Base-by-base conservation (phyloP, 1,140 invertebrate genomes). In the Lepidurus packardi region DNA sequence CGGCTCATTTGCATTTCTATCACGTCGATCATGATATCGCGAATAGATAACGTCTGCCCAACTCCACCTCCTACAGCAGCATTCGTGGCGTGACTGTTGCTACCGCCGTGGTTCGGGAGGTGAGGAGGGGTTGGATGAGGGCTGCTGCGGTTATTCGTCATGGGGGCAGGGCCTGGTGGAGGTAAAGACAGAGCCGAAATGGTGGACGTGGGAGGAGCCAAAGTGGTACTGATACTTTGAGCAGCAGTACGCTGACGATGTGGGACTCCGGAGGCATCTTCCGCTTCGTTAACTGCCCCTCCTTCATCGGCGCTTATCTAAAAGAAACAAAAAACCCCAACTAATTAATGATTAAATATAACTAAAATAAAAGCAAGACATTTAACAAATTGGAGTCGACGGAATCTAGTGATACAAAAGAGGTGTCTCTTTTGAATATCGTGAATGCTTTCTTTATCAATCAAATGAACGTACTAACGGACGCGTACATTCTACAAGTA, bases 291-390 rank as follows among this genome's bases (percentile, higher is more conserved):
- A 74, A 74, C 75, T 11, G 81, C 83, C 53, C 83, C 86, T 84
- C 89, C 92, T 86, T 94, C 92, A 83, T 94, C 93, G 65, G 93
- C 93, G 73, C 93, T 94, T 87, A 94, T 93, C 88, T 89, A 85
- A 82, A 86, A 85, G 85, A 85, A 80, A 81, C 45, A 73, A 73
- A 74, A 73, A 43, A 42, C n/a, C n/a, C n/a, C 24, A 34, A 34
- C 3, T 34, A 34, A 34, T 4, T 34, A 34, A 34, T 3, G 34
- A 34, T 4, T 34, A 4, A 34, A 34, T 34, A 34, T 4, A 34
- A 34, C 0, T 34, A 34, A 34, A 34, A 34, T 34, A 34, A 34
- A 2, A 34, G 34, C 34, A 34, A 34, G 34, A 34, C 34, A 4
- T 34, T 34, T 0, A 34, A 34, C 4, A 4, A 34, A 34, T 3